Percentiles rank a stretch among this genome's conserved stretches.
phyloP scores from a whole-genome alignment of 2,888 invertebrate species.

The Belgica antarctica region DNA sequence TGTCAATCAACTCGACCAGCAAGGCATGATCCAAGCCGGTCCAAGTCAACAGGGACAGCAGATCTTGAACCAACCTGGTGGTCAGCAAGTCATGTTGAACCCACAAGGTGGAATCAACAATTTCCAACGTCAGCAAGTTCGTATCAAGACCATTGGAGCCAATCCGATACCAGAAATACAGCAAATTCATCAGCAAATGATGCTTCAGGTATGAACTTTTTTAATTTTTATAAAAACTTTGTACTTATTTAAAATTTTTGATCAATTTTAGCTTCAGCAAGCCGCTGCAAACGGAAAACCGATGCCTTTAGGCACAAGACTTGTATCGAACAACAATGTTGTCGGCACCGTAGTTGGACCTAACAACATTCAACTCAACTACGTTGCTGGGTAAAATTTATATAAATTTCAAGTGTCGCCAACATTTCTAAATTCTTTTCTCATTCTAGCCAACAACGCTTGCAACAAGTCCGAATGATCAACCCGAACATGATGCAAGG shows the following conservation, averaged over 20 bases:
- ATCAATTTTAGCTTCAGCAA: constrained; percentile 59
- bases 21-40: constrained; percentile 49
- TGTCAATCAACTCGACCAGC: constrained; percentile 45
- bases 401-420: too few relatives aligned
- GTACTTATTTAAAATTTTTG: neutral
- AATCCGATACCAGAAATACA: constrained; percentile 49
- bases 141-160: constrained; percentile 46
- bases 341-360: constrained; percentile 47
- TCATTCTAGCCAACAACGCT: constrained; percentile 44
- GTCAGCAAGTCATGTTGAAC: constrained; percentile 43
- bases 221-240: constrained; percentile 14
- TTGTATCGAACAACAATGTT: constrained; percentile 58
- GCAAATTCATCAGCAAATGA: constrained; percentile 59
- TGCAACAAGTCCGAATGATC: constrained; percentile 44
- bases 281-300: constrained; percentile 62
- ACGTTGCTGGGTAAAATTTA: neutral
- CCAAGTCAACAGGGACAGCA: constrained; percentile 31
- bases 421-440: too few relatives aligned
- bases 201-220: constrained; percentile 54
- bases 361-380: constrained; percentile 34
- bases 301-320: constrained; percentile 58
- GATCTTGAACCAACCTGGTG: neutral
- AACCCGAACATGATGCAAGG: constrained; percentile 44
- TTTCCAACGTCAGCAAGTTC: constrained; percentile 34
- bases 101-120: constrained; percentile 42